Conservation (phyloP, 2,888 invertebrate genomes). For the Xylota sylvarum region DNA sequence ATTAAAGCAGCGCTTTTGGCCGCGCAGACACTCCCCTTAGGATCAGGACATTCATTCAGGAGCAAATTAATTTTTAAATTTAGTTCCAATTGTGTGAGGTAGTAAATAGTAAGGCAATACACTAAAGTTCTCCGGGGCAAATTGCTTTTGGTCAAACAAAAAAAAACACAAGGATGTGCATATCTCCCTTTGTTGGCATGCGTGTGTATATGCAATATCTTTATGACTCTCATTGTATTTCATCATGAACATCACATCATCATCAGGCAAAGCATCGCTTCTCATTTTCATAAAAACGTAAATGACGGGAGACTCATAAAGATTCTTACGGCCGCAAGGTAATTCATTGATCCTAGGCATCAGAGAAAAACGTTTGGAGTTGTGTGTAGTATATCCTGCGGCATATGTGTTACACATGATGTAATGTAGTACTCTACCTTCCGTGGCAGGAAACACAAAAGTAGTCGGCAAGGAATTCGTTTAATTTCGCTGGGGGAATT, state of each 20-base stretch:
- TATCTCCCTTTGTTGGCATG: slow-evolving; percentile 17
- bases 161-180: not conserved
- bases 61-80: slow-evolving; percentile 18
- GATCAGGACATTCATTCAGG: not conserved
- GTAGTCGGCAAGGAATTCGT: slow-evolving; percentile 70
- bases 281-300: slow-evolving; percentile 67
- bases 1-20: slow-evolving; percentile 1
- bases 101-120: not conserved
- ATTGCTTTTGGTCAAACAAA: not conserved
- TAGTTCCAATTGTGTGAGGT: not conserved
- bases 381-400: slow-evolving; percentile 9
- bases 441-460: slow-evolving; percentile 33
- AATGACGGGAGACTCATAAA: slow-evolving; percentile 58
- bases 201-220: not conserved
- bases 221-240: slow-evolving; percentile 45
- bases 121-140: not conserved
- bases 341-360: slow-evolving; percentile 37
- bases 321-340: slow-evolving; percentile 45
- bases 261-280: slow-evolving; percentile 32
- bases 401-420: slow-evolving; percentile 58
- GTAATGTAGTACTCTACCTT: slow-evolving; percentile 40
- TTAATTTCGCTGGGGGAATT: slow-evolving; percentile 65
- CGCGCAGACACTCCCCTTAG: not conserved
- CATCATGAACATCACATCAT: slow-evolving; percentile 53
- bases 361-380: not conserved